These are phyloP conservation scores for Oscheius myriophilus DNA, from an alignment of 2,888 invertebrate species.

Conservation along the genomic window DNA sequence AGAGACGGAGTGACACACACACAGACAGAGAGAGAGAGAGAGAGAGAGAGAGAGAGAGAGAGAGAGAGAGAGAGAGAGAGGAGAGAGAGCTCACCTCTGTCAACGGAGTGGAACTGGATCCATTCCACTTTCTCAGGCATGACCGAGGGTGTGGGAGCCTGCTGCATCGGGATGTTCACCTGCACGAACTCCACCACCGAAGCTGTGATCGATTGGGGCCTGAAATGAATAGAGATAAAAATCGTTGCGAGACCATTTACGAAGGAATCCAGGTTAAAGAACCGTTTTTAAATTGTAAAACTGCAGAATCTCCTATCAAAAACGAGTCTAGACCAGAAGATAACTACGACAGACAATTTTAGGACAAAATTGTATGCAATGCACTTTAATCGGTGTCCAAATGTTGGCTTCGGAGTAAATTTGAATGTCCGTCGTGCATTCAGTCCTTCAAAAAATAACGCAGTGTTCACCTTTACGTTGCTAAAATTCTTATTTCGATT, in stretches of 20 bases:
- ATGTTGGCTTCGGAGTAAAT: too few relatives aligned
- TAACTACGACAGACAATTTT: too few relatives aligned
- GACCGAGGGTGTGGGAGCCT: conserved; percentile 35
- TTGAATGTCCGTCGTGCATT: too few relatives aligned
- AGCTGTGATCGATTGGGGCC: conserved; percentile 13
- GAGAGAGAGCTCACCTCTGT: conserved; percentile 31
- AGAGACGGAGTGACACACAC: too few relatives aligned
- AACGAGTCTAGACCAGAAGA: too few relatives aligned
- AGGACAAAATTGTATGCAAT: too few relatives aligned
- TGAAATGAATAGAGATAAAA: conserved; percentile 8
- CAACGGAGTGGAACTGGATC: conserved; percentile 52
- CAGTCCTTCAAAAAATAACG: too few relatives aligned
- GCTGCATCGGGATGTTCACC: conserved; percentile 62
- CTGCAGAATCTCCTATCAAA: too few relatives aligned
- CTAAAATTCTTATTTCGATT: too few relatives aligned
- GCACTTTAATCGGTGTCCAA: too few relatives aligned
- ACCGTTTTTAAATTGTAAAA: too few relatives aligned
- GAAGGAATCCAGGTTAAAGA: conserved; percentile 30
- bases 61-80: conserved; percentile 7
- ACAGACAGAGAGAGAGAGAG: neutral
- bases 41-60: conserved; percentile 6
- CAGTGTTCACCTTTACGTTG: too few relatives aligned
- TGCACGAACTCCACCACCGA: conserved; percentile 62
- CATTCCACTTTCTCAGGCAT: conserved; percentile 52
- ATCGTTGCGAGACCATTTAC: neutral